Conservation (phyloP, 2,113 vertebrate genomes). For the Montifringilla adamsi region DNA sequence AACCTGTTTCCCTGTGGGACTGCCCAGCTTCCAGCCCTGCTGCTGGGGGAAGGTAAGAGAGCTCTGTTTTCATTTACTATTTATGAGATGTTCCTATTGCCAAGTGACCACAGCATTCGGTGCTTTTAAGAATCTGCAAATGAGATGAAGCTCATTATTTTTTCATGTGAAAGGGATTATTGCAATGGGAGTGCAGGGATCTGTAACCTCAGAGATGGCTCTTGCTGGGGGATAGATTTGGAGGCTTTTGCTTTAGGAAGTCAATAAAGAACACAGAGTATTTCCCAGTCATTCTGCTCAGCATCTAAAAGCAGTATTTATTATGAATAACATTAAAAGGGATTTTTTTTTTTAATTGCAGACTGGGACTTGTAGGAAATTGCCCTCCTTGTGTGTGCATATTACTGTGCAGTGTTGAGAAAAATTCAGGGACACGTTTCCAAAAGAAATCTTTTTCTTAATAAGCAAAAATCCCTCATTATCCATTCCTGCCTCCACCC, state of each 20-base stretch:
- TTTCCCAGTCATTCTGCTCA: not conserved
- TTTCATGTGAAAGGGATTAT: conserved; percentile 68
- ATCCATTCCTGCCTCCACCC: not conserved
- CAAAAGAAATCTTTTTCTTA: not conserved
- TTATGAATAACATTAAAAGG: not conserved
- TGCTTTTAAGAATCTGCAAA: conserved; percentile 68
- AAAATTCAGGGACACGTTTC: not conserved
- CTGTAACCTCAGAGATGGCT: not conserved
- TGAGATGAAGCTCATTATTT: conserved; percentile 67
- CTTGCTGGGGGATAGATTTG: not conserved
- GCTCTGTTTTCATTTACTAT: conserved; percentile 66
- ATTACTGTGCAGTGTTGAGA: not conserved
- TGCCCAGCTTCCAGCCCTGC: conserved; percentile 34
- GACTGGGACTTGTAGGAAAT: not conserved
- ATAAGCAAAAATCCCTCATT: not conserved
- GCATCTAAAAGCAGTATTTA: not conserved
- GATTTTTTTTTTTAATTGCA: not conserved
- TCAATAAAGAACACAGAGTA: not conserved
- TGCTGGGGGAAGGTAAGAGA: conserved; percentile 53
- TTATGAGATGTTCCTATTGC: conserved; percentile 65
- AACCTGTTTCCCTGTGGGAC: conserved; percentile 36
- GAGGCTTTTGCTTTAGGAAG: conserved; percentile 1
- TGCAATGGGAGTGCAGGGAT: not conserved
- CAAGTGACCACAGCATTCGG: conserved; percentile 46
- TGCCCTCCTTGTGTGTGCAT: not conserved